phyloP scores from a whole-genome alignment of 2,888 invertebrate genomes.

The Andrena camellia region DNA sequence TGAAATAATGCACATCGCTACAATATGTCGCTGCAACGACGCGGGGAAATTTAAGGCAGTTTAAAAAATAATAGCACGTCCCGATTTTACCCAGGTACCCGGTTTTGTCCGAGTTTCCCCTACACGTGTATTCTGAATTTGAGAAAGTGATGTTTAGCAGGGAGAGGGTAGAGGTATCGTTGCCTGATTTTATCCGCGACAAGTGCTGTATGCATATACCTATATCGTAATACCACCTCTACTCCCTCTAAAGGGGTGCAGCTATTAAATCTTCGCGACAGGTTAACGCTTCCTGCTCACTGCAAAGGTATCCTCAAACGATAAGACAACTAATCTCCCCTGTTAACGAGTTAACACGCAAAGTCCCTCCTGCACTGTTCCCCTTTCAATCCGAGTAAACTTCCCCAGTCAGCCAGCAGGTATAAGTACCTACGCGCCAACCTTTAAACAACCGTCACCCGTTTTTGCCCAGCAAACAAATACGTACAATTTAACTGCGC shows the following conservation, averaged over 20 bases:
- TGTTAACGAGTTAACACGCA: background rate
- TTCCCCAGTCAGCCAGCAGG: background rate
- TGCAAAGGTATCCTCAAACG: background rate
- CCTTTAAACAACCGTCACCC: slow-evolving; percentile 15
- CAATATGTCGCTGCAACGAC: no score
- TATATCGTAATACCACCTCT: no score
- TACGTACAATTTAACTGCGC: slow-evolving; percentile 14
- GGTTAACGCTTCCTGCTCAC: background rate
- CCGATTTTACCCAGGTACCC: no score
- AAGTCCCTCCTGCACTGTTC: background rate
- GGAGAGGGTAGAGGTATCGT: no score
- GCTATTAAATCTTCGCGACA: background rate
- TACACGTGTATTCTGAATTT: background rate
- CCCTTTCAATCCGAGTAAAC: background rate
- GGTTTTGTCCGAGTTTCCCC: no score
- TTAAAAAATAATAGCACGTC: no score
- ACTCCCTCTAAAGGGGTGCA: no score
- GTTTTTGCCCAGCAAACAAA: slow-evolving; percentile 33
- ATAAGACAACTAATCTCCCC: background rate
- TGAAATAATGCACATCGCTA: no score
- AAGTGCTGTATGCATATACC: no score
- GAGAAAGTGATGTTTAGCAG: background rate
- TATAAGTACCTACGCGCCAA: background rate
- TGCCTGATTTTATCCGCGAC: no score
- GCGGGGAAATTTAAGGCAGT: no score